These are phyloP conservation scores for Corythoichthys haematopterus DNA, from an alignment of 2,113 vertebrate genomes.

Conservation along the genomic window DNA sequence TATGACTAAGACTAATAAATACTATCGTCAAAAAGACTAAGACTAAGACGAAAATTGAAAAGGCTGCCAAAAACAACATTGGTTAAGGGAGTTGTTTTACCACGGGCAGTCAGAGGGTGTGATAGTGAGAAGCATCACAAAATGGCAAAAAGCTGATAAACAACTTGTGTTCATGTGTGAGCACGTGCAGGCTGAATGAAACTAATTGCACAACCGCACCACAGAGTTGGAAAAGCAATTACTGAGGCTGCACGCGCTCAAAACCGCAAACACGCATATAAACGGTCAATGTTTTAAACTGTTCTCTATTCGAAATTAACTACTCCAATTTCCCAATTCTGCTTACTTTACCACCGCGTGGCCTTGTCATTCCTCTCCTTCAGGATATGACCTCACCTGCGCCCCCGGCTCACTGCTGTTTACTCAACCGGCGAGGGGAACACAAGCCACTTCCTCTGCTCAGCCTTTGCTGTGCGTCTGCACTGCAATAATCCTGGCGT, in stretches of 20 bases:
- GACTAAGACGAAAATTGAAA: too few relatives aligned
- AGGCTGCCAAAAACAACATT: too few relatives aligned
- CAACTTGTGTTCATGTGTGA: slow-evolving; percentile 44
- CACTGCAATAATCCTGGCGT: slow-evolving; percentile 26
- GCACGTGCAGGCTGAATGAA: slow-evolving; percentile 17
- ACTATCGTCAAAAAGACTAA: too few relatives aligned
- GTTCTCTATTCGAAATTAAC: neutral
- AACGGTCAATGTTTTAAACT: too few relatives aligned
- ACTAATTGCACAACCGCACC: slow-evolving; percentile 42
- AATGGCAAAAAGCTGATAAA: slow-evolving; percentile 36
- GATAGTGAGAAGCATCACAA: slow-evolving; percentile 28
- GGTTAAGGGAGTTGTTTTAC: slow-evolving; percentile 3
- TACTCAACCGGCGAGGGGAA: slow-evolving; percentile 41
- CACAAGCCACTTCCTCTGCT: slow-evolving; percentile 59
- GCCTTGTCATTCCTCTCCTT: neutral
- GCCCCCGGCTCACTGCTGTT: slow-evolving; percentile 47
- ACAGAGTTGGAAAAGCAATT: slow-evolving; percentile 30
- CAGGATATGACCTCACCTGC: slow-evolving; percentile 39
- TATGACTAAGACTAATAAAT: too few relatives aligned
- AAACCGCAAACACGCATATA: slow-evolving; percentile 7
- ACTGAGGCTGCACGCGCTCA: slow-evolving; percentile 13
- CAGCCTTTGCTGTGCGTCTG: slow-evolving; percentile 41
- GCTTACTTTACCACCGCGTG: neutral
- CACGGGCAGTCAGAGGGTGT: slow-evolving; percentile 19
- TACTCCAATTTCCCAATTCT: neutral